Percentiles rank a stretch among this genome's conserved stretches.
Conservation (phyloP, 2,888 invertebrate genomes). For the Fragum whitleyi region DNA sequence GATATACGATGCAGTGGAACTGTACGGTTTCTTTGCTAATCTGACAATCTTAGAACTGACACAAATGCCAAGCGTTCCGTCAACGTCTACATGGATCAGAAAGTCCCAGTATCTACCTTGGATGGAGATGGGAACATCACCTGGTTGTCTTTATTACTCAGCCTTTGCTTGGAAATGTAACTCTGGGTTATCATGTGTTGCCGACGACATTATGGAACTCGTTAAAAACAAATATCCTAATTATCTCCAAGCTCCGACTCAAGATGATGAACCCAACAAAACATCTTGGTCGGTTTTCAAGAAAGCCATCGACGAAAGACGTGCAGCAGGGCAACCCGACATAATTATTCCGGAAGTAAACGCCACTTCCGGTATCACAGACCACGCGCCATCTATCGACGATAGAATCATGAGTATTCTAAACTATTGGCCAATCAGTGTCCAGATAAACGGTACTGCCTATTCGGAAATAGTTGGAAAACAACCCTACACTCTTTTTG, state of each 20-base stretch:
- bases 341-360: constrained; percentile 65
- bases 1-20: constrained; percentile 60
- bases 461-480: constrained; percentile 62
- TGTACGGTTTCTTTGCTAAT: constrained; percentile 63
- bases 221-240: constrained; percentile 54
- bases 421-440: constrained; percentile 3
- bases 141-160: constrained; percentile 62
- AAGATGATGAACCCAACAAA: constrained; percentile 64
- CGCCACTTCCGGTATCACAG: constrained; percentile 23
- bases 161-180: constrained; percentile 65
- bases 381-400: constrained; percentile 47
- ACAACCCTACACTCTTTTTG: constrained; percentile 48
- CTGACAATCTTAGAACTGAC: constrained; percentile 35
- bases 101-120: constrained; percentile 69
- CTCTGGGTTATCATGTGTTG: constrained; percentile 55
- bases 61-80: constrained; percentile 35
- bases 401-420: constrained; percentile 41
- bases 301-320: constrained; percentile 61
- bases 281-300: constrained; percentile 70
- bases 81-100: constrained; percentile 63
- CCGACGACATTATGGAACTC: constrained; percentile 61
- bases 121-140: constrained; percentile 65
- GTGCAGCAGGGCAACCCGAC: constrained; percentile 57
- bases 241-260: constrained; percentile 58
- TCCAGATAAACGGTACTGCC: constrained; percentile 56